A percentile compares a stretch with the other conserved stretches of the same genome.
Evolutionary conservation across 2,797 vertebrate genomes (phyloP).

Genomic region (Triplophysa yarkandensis): DNA sequence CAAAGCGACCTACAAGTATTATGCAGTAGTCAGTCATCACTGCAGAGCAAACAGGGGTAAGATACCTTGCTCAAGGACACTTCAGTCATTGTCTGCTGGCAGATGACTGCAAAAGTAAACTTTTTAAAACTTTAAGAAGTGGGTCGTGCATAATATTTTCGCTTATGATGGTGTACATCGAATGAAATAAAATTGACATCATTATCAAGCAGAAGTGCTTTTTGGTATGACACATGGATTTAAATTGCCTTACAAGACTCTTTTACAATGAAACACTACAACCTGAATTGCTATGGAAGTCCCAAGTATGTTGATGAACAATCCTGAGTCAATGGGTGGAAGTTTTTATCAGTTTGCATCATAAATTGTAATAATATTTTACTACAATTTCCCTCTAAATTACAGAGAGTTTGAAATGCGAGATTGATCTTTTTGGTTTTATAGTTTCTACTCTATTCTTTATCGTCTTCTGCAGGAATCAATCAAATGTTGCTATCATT

Average conservation of each 20-base stretch:
- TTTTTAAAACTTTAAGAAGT: neutral
- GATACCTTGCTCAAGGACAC: too few relatives aligned
- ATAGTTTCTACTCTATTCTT: neutral
- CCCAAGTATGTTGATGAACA: neutral
- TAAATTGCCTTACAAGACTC: neutral
- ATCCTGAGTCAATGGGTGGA: constrained; percentile 1
- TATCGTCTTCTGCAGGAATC: constrained; percentile 39
- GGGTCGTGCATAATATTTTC: too few relatives aligned
- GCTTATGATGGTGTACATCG: neutral
- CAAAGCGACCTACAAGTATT: too few relatives aligned
- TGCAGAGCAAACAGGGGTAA: too few relatives aligned
- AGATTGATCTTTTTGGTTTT: constrained; percentile 3
- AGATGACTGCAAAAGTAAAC: neutral
- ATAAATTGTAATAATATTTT: constrained; percentile 30
- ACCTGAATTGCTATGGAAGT: neutral
- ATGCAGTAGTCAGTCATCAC: too few relatives aligned
- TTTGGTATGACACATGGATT: neutral
- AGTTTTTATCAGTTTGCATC: constrained; percentile 28
- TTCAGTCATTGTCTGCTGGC: neutral
- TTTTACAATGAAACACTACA: neutral
- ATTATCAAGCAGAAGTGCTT: neutral
- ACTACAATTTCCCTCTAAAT: constrained; percentile 19
- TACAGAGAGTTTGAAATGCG: neutral
- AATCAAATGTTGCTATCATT: constrained; percentile 51
- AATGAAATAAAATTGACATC: neutral